phyloP scores from a whole-genome alignment of 1,140 invertebrate genomes.

The Mizuhopecten yessoensis region DNA sequence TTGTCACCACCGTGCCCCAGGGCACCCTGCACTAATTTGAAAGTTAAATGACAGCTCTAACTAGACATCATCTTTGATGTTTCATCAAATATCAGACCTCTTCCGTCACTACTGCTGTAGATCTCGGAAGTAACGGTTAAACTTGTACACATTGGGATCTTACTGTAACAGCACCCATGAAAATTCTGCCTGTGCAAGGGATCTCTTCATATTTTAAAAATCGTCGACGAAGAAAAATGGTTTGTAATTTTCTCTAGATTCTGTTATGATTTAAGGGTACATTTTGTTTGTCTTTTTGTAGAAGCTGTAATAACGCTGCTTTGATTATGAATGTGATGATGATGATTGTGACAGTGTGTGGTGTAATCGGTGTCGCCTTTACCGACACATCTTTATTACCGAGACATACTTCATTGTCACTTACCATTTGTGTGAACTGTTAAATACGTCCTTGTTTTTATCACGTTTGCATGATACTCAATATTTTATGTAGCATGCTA shows the following conservation, averaged over 20 bases:
- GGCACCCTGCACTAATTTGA: slow-evolving; percentile 3
- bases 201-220: slow-evolving; percentile 1
- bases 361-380: not conserved
- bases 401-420: not conserved
- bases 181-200: not conserved
- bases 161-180: not conserved
- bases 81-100: not conserved
- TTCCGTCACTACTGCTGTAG: not conserved
- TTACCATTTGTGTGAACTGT: not conserved
- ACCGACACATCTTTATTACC: not conserved
- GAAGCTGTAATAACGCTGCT: not conserved
- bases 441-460: not conserved
- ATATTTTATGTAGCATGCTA: slow-evolving; percentile 39
- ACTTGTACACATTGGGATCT: not conserved
- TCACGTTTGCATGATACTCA: not conserved
- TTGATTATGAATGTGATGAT: not conserved
- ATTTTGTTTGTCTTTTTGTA: not conserved
- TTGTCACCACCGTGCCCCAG: not conserved
- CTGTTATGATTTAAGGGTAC: slow-evolving; percentile 18
- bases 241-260: slow-evolving; percentile 16
- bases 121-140: slow-evolving; percentile 8
- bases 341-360: not conserved
- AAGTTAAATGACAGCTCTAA: slow-evolving; percentile 38
- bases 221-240: slow-evolving; percentile 11
- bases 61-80: not conserved